phyloP scores from a whole-genome alignment of 2,113 vertebrate genomes.

The Coturnix japonica region DNA sequence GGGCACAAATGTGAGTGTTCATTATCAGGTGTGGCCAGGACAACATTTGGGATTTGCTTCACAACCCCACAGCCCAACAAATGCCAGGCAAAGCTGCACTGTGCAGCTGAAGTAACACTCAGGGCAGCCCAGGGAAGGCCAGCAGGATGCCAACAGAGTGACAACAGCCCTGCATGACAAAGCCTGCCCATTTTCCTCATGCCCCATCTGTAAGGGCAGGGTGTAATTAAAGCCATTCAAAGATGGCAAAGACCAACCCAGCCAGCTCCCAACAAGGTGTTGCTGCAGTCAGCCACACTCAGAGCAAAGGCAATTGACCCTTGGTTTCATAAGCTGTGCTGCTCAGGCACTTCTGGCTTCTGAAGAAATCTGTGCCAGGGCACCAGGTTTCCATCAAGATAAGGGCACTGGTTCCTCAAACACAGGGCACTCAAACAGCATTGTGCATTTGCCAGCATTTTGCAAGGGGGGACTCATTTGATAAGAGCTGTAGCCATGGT shows the following conservation, averaged over 20 bases:
- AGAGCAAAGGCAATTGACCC: background rate
- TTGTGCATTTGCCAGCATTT: background rate
- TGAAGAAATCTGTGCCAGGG: background rate
- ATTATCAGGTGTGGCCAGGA: background rate
- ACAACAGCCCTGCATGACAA: background rate
- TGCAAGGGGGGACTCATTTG: background rate
- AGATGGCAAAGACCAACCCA: background rate
- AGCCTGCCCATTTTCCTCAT: background rate
- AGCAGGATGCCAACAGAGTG: background rate
- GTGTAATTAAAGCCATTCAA: conserved; percentile 37
- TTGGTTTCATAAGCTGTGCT: background rate
- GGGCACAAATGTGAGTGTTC: fast-evolving
- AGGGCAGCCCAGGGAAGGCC: background rate
- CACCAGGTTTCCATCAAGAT: background rate
- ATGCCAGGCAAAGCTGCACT: fast-evolving
- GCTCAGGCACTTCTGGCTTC: background rate
- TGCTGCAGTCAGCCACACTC: background rate
- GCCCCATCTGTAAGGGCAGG: background rate
- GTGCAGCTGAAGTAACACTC: background rate
- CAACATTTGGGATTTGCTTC: background rate
- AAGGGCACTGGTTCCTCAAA: background rate
- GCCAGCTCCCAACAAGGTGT: background rate
- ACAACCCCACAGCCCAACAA: background rate
- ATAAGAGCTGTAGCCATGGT: background rate
- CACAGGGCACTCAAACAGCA: background rate